Evolutionary conservation across 2,888 invertebrate species (phyloP).

Genomic region (Stenotaenia linearis): DNA sequence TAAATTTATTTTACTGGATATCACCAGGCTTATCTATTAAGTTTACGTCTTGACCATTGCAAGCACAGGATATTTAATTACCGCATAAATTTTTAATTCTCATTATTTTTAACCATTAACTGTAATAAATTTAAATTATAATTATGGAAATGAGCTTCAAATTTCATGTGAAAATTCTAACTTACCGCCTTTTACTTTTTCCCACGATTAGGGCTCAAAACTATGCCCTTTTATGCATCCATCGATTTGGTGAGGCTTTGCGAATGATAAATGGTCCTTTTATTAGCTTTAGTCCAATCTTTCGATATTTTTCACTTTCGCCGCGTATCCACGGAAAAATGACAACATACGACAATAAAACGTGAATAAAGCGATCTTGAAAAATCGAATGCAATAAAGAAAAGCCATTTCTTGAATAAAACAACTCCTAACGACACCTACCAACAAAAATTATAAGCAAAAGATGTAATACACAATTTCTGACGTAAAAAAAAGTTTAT

Average conservation of each 20-base stretch:
- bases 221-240: background rate
- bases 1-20: too few relatives aligned
- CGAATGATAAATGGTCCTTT: background rate
- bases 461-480: background rate
- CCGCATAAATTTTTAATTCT: too few relatives aligned
- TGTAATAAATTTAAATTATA: too few relatives aligned
- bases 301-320: background rate
- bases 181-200: background rate
- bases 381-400: background rate
- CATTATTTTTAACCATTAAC: too few relatives aligned
- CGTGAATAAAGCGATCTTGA: background rate
- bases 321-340: background rate
- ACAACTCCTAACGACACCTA: background rate
- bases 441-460: background rate
- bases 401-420: background rate
- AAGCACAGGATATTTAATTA: too few relatives aligned
- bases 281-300: background rate
- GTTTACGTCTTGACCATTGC: too few relatives aligned
- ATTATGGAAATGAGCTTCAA: background rate
- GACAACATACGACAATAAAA: background rate
- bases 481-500: background rate
- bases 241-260: background rate
- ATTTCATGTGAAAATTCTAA: background rate
- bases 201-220: background rate
- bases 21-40: too few relatives aligned